These are phyloP conservation scores for Temnothorax rugatulus DNA, from an alignment of 2,888 invertebrate species.

Conservation along the genomic window DNA sequence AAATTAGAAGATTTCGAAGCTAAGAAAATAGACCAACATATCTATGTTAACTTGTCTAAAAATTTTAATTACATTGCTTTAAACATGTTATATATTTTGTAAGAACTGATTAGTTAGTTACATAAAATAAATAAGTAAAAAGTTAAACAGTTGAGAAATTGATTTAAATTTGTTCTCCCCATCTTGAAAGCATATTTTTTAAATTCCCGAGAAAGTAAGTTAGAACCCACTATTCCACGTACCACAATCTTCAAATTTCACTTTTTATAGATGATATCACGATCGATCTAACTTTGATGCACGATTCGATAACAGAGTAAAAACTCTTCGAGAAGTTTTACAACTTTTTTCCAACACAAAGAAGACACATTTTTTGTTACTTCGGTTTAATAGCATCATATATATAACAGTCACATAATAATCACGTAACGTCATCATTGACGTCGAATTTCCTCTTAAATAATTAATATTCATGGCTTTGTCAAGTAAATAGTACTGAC, in stretches of 20 bases:
- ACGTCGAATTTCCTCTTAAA: conserved; percentile 13
- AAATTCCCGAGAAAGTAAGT: neutral
- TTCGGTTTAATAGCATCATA: neutral
- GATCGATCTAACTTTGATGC: neutral
- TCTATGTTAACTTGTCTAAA: neutral
- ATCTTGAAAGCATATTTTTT: neutral
- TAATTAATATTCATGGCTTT: neutral
- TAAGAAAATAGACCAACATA: neutral
- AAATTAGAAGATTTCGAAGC: neutral
- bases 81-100: neutral
- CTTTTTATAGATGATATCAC: neutral
- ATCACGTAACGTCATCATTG: neutral
- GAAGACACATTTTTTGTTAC: neutral
- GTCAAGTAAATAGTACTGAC: neutral
- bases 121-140: neutral
- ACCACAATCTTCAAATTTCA: neutral
- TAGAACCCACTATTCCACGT: neutral
- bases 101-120: neutral
- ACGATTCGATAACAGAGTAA: neutral
- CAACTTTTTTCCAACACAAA: neutral
- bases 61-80: neutral
- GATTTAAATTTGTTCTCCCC: neutral
- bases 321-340: neutral
- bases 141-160: neutral
- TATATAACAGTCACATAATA: neutral